A percentile compares a stretch with the other conserved stretches of the same genome.
phyloP scores from a whole-genome alignment of 2,113 vertebrate species.

The Thalassoma bifasciatum region DNA sequence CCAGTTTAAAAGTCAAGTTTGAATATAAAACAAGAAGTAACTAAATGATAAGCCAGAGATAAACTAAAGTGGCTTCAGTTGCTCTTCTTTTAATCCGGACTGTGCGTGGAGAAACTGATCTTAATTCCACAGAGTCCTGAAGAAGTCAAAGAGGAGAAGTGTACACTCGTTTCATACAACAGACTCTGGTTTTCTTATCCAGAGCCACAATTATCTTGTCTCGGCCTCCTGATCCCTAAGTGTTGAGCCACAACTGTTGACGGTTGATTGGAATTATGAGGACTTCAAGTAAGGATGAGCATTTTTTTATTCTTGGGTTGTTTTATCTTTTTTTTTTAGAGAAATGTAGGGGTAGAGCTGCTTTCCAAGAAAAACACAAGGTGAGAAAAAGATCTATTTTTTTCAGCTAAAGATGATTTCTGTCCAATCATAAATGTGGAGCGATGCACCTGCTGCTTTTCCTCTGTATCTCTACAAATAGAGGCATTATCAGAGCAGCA shows the following conservation, averaged over 20 bases:
- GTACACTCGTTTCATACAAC: too few relatives aligned
- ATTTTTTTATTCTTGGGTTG: background rate
- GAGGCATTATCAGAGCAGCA: background rate
- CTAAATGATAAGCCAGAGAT: too few relatives aligned
- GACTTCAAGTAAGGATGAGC: background rate
- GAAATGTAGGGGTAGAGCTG: background rate
- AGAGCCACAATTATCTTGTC: background rate
- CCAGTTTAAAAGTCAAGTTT: too few relatives aligned
- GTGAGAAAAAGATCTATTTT: background rate
- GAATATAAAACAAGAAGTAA: too few relatives aligned
- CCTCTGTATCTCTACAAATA: background rate
- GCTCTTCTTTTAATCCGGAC: too few relatives aligned
- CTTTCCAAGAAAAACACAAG: background rate
- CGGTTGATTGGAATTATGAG: background rate
- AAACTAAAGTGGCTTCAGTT: too few relatives aligned
- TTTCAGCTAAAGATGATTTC: background rate
- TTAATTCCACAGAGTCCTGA: background rate
- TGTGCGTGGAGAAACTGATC: too few relatives aligned
- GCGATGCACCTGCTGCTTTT: background rate
- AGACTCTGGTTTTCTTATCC: too few relatives aligned
- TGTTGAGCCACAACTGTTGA: background rate
- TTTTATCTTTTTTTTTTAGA: background rate
- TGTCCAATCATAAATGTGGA: background rate
- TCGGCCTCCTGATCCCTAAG: background rate
- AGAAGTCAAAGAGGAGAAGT: background rate